Base-by-base conservation (phyloP, 2,113 vertebrate species). In the Scomber colias region DNA sequence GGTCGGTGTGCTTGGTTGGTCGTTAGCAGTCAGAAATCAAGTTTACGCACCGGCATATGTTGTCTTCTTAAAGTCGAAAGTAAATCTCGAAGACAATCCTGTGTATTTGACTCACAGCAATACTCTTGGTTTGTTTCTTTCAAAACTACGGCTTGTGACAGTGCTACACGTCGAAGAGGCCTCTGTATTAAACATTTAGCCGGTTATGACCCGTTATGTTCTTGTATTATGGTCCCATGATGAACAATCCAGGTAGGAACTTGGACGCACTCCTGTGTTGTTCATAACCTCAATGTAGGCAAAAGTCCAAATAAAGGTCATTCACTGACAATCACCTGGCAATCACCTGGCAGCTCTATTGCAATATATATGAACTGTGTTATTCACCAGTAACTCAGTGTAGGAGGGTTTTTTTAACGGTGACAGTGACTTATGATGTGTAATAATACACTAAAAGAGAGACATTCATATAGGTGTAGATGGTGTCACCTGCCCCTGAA, bases 231-330 rank as follows among this genome's bases (percentile, higher is more conserved):
- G 1, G 5, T 35, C 4, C 19, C 1, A 1, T 19, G 11, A 44
- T 49, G 4, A 40, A 31, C 10, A 13, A 3, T 5, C 44, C 19
- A 30, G 14, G 27, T 55, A 1, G 5, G 15, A 54, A 15, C 50
- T 13, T 9, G 13, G 19, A 65, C 63, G 11, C 77, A 49, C 59
- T 51, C 17, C 21, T 63, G 6, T 14, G 49, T 45, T 67, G 53
- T 17, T 54, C 35, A 60, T 14, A 57, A 70, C 46, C 48, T 9
- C 15, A 54, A 79, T 67, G 82, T 84, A 87, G 87, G 86, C 70
- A 86, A 78, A 75, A 81, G 74, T 89, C 84, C 85, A 91, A 86
- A 30, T 79, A 87, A 81, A 93, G 88, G 91, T 90, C 91, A 84
- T 79, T 75, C 73, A 81, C 11, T 65, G 45, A 77, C 76, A 65